Conservation (phyloP, 2,113 vertebrate species). For the Malurus melanocephalus region DNA sequence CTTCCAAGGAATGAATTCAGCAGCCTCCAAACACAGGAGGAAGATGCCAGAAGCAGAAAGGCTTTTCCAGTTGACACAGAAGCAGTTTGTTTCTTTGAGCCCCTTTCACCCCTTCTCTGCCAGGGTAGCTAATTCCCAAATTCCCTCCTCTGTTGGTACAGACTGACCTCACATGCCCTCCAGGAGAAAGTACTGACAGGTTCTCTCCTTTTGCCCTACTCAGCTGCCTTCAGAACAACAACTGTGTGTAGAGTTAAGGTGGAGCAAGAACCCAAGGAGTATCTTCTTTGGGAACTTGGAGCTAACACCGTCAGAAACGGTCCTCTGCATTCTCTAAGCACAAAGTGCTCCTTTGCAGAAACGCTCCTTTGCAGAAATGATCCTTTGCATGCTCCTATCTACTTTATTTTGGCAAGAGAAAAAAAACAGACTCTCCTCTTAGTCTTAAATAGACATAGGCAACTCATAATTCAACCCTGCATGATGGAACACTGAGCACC, state of each 20-base stretch:
- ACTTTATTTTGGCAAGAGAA: not conserved
- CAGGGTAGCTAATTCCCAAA: conserved; percentile 26
- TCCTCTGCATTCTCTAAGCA: not conserved
- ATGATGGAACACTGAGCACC: not conserved
- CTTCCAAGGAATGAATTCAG: conserved; percentile 15
- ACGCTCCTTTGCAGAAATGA: not conserved
- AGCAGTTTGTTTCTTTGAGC: not conserved
- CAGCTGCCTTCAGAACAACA: not conserved
- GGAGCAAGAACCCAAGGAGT: not conserved
- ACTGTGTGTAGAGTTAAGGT: not conserved
- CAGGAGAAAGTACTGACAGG: not conserved
- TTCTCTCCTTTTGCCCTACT: not conserved
- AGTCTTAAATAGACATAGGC: not conserved
- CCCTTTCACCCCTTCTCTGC: conserved; percentile 15
- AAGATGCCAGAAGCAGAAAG: conserved; percentile 19
- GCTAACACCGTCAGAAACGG: not conserved
- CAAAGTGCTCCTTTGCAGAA: not conserved
- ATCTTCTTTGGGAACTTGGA: not conserved
- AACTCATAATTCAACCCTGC: not conserved
- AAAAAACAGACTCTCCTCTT: not conserved
- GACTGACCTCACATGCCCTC: conserved; percentile 21
- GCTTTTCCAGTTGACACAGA: conserved; percentile 19
- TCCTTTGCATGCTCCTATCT: not conserved
- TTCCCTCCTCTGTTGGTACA: not conserved
- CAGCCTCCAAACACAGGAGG: conserved; percentile 26